Evolutionary conservation across 2,797 vertebrate species (phyloP), one percentile per base, ranked within the genome.

Genomic region (Sitta carolinensis): DNA sequence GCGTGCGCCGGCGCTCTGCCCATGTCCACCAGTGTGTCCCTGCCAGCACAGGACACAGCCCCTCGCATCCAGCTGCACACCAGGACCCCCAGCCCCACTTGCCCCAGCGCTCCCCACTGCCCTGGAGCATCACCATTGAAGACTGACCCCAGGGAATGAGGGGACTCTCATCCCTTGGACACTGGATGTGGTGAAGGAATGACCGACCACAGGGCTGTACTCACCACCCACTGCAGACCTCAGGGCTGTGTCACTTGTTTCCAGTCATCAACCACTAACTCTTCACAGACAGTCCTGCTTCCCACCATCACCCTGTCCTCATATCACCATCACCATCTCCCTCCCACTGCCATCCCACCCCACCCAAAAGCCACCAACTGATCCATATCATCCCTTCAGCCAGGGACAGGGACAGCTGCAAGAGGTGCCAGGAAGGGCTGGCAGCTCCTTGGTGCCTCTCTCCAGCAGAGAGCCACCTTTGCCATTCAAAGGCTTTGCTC

Each of bases 11-110:
- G 95, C 81, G 82, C 96, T 95, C 97, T 96, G 93, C 97, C 97
- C 98, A 98, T 98, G 97, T 97, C 98, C 97, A 93, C 96, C 45
- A 67, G 90, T 68, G 9, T 86, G 86, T 87, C 95, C 97, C 98
- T 98, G 96, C 7, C 16, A 3, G 89, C 80, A 93, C 2, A 21
- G 84, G 34, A 92, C 91, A 95, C 68, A 85, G 81, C 52, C 61
- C 48, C 38, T 96, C 1, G 3, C 67, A 76, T 48, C 55, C 10
- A 8, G 34, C 22, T 1, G 0, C n/a, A 10, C 2, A 1, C 43
- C 50, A 58, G 69, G 4, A 52, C 16, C 20, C 38, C 42, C 11
- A 2, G 51, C 27, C 30, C 47, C 2, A 0, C 40, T 61, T 3
- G 0, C 4, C 52, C 42, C 84, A 19, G 14, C 47, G 45, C 59